Percentiles rank a stretch among this genome's conserved stretches.
These are phyloP conservation scores for Macrosteles quadrilineatus DNA, from an alignment of 1,140 invertebrate genomes.

Conservation along the genomic window DNA sequence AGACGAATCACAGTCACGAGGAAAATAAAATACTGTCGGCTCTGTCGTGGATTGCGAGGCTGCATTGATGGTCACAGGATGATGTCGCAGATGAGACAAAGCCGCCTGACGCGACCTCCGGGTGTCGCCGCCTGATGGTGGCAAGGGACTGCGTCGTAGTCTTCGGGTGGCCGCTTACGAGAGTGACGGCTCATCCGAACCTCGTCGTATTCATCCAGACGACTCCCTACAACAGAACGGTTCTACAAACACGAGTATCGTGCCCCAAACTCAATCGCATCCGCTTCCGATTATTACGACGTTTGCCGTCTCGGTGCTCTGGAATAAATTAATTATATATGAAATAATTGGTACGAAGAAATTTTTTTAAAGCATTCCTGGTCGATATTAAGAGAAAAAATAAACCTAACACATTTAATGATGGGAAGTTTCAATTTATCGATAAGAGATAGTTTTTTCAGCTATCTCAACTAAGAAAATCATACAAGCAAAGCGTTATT, in stretches of 20 bases:
- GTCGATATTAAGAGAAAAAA: too few relatives aligned
- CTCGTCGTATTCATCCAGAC: background rate
- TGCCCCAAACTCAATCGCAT: background rate
- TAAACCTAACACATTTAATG: too few relatives aligned
- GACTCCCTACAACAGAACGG: slow-evolving; percentile 1
- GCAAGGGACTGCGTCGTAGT: background rate
- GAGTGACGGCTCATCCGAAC: background rate
- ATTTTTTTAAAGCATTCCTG: too few relatives aligned
- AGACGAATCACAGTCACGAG: slow-evolving; percentile 4
- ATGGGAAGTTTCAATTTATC: too few relatives aligned
- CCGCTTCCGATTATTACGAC: too few relatives aligned
- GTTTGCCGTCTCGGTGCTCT: background rate
- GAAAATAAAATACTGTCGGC: slow-evolving; percentile 26
- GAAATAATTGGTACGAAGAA: too few relatives aligned
- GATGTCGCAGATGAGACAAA: slow-evolving; percentile 35
- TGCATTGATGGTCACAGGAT: slow-evolving; percentile 35
- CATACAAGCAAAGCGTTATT: too few relatives aligned
- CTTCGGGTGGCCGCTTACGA: slow-evolving; percentile 14
- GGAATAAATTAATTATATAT: background rate
- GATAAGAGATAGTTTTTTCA: too few relatives aligned
- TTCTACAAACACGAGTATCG: background rate
- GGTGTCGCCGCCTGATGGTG: background rate
- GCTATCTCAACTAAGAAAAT: too few relatives aligned
- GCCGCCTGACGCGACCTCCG: slow-evolving; percentile 10
- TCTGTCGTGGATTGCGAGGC: background rate